Evolutionary conservation across 2,113 vertebrate genomes (phyloP).

Genomic region (Cacatua alba): DNA sequence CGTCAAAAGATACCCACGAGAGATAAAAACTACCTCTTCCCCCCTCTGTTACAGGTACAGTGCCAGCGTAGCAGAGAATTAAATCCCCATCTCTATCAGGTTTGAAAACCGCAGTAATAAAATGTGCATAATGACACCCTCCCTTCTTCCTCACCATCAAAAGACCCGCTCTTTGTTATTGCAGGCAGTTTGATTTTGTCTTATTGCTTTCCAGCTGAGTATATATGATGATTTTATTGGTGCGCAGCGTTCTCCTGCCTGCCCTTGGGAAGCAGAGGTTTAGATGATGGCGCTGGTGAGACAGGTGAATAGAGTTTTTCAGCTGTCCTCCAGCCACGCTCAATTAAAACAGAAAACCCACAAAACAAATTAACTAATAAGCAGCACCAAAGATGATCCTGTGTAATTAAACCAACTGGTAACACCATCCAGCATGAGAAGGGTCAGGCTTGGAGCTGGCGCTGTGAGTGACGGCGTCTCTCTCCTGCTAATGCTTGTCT

Average conservation of each 20-base stretch:
- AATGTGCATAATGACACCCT: constrained; percentile 1
- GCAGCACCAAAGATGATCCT: neutral
- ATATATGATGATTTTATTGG: constrained; percentile 9
- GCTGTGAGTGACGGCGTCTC: accelerated
- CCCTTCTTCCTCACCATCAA: neutral
- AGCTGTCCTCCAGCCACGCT: neutral
- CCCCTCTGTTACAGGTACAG: neutral
- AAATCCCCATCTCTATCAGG: neutral
- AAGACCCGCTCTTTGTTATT: neutral
- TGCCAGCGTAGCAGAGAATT: neutral
- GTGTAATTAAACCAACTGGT: neutral
- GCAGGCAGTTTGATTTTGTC: constrained; percentile 43
- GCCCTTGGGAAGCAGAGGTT: neutral
- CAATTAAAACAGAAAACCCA: neutral
- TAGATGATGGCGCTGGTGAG: neutral
- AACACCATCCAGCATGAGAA: accelerated
- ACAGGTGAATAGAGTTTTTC: neutral
- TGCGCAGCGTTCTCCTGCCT: neutral
- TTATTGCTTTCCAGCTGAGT: constrained; percentile 13
- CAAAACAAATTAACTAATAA: neutral
- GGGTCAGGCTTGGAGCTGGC: neutral
- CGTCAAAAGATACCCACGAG: neutral
- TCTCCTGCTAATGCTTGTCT: neutral
- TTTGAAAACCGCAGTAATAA: constrained; percentile 36
- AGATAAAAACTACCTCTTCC: neutral